A percentile compares a stretch with the other conserved stretches of the same genome.
These are phyloP conservation scores for Chondrilla cf. caribensis DNA, from an alignment of 37 sponge, comb jelly and placozoan species.

Conservation along the genomic window DNA sequence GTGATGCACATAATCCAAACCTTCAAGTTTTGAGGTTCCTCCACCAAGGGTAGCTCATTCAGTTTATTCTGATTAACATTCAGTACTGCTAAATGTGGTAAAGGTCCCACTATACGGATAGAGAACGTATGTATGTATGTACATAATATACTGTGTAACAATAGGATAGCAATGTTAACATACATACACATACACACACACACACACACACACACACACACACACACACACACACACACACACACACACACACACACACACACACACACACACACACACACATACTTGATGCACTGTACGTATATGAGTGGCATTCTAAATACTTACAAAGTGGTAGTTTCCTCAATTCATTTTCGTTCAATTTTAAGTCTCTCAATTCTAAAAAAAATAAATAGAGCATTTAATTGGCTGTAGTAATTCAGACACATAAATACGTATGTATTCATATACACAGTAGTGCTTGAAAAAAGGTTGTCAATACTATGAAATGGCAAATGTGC, in stretches of 20 bases:
- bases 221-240: too few species aligned
- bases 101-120: too few species aligned
- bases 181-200: too few species aligned
- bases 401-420: not conserved
- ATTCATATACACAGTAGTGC: too few species aligned
- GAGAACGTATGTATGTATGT: not conserved
- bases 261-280: too few species aligned
- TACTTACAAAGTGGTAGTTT: conserved; percentile 51
- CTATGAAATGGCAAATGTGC: too few species aligned
- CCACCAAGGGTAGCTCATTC: not conserved
- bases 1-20: not conserved
- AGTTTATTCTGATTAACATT: not conserved
- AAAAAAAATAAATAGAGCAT: not conserved
- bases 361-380: conserved; percentile 41
- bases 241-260: too few species aligned
- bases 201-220: too few species aligned
- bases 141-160: not conserved
- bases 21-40: not conserved
- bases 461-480: too few species aligned
- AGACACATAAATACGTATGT: not conserved
- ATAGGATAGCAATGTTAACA: not conserved
- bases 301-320: not conserved
- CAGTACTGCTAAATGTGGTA: too few species aligned
- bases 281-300: too few species aligned
- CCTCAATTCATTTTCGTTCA: conserved; percentile 48